phyloP scores from a whole-genome alignment of 2,888 invertebrate genomes.

The Pseudanteris insignis region DNA sequence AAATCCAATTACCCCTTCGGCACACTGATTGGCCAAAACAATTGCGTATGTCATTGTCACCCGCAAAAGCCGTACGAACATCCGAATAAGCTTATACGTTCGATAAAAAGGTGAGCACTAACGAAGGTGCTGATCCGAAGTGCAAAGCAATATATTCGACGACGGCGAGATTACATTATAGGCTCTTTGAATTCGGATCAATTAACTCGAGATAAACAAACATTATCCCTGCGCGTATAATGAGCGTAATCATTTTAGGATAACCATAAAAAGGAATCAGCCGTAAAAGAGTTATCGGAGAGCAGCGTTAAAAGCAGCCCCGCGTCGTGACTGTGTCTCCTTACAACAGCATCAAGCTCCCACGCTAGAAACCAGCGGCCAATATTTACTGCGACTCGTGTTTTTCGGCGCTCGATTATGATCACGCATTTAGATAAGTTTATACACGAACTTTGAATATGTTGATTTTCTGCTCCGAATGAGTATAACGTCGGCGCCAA shows the following conservation, averaged over 20 bases:
- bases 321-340: constrained; percentile 1
- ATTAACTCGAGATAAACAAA: constrained; percentile 34
- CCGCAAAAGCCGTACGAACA: neutral
- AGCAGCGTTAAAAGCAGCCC: constrained; percentile 20
- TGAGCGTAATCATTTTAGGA: constrained; percentile 35
- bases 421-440: constrained; percentile 33
- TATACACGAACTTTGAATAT: constrained; percentile 25
- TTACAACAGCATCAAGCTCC: constrained; percentile 16
- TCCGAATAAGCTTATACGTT: constrained; percentile 6
- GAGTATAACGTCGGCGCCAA: constrained; percentile 10
- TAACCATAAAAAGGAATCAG: constrained; percentile 37
- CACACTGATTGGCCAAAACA: too few species aligned
- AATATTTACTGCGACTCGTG: constrained; percentile 33
- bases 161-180: constrained; percentile 14
- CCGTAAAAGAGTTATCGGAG: constrained; percentile 30
- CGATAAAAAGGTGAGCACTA: constrained; percentile 4
- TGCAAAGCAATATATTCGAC: constrained; percentile 4
- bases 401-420: constrained; percentile 34
- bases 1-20: too few species aligned
- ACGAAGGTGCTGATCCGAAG: constrained; percentile 1
- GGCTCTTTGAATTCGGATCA: constrained; percentile 21
- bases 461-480: constrained; percentile 5
- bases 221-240: constrained; percentile 24
- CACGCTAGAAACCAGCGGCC: constrained; percentile 19
- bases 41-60: too few species aligned